Evolutionary conservation across 2,888 invertebrate genomes (phyloP).

Genomic region (Drosophila antonietae): DNA sequence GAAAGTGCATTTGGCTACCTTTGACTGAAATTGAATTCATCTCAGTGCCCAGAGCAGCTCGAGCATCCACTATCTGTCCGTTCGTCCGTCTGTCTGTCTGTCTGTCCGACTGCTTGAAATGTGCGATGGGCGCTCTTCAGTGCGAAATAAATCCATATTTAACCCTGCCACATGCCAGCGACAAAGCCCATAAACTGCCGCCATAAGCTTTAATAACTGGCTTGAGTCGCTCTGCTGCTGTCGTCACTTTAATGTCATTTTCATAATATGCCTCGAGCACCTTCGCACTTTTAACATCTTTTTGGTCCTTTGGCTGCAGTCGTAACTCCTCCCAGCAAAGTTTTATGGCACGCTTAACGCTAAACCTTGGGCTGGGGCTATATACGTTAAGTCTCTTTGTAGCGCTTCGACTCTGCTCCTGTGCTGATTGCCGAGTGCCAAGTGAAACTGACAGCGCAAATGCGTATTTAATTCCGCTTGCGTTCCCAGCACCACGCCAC

Average conservation of each 20-base stretch:
- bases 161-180: conserved; percentile 23
- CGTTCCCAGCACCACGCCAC: conserved; percentile 50
- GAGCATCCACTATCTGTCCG: conserved; percentile 12
- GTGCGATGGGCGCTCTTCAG: conserved; percentile 20
- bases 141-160: conserved; percentile 26
- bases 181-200: conserved; percentile 48
- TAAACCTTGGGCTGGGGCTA: conserved; percentile 15
- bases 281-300: conserved; percentile 69
- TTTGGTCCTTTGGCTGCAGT: conserved; percentile 26
- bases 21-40: conserved; percentile 22
- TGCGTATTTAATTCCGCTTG: conserved; percentile 73
- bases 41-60: conserved; percentile 15
- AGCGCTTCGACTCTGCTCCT: conserved; percentile 24
- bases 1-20: conserved; percentile 11
- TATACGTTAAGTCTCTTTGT: conserved; percentile 41
- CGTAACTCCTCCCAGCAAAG: conserved; percentile 36
- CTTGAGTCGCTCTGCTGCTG: conserved; percentile 33
- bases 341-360: conserved; percentile 65
- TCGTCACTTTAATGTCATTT: conserved; percentile 72
- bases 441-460: conserved; percentile 69
- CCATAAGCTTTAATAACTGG: conserved; percentile 68
- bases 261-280: conserved; percentile 72
- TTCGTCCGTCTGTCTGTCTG: background rate
- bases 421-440: conserved; percentile 29
- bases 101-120: conserved; percentile 3